Percentiles rank a stretch among this genome's conserved stretches.
phyloP scores from a whole-genome alignment of 2,113 vertebrate genomes.

The Coryphaenoides rupestris region DNA sequence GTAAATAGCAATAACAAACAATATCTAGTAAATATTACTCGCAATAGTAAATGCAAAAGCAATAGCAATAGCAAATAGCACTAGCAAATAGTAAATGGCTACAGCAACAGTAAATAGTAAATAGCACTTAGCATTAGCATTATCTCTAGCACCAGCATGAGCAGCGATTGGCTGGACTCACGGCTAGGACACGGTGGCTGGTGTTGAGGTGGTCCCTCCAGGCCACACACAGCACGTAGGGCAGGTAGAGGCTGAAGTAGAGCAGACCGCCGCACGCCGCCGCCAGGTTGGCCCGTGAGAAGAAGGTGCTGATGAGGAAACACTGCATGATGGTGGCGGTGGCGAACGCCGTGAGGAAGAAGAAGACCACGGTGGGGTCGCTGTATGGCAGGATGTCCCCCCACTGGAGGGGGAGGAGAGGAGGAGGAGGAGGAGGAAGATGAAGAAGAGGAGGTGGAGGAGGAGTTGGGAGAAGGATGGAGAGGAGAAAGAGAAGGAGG shows the following conservation, averaged over 20 bases:
- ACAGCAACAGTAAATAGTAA: no score
- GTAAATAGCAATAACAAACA: no score
- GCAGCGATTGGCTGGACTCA: conserved; percentile 59
- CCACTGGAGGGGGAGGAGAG: conserved; percentile 54
- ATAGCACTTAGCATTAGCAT: no score
- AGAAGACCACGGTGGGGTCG: conserved; percentile 77
- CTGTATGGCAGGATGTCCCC: conserved; percentile 89
- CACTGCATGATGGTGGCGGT: conserved; percentile 89
- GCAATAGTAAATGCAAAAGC: no score
- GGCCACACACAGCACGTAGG: conserved; percentile 83
- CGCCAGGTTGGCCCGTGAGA: conserved; percentile 85
- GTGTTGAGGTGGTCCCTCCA: conserved; percentile 81
- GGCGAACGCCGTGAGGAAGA: conserved; percentile 83
- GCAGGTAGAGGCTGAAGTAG: conserved; percentile 87
- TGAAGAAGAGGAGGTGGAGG: background rate
- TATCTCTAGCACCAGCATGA: no score
- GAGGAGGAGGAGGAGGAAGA: background rate
- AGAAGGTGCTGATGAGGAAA: conserved; percentile 89
- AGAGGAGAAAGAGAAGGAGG: background rate
- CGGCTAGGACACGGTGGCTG: conserved; percentile 65
- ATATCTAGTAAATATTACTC: no score
- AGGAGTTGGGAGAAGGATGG: background rate
- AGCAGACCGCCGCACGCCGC: conserved; percentile 85
- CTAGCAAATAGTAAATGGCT: no score
- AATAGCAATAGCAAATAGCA: no score